phyloP scores from a whole-genome alignment of 2,113 vertebrate genomes.

The Onychostoma macrolepis region DNA sequence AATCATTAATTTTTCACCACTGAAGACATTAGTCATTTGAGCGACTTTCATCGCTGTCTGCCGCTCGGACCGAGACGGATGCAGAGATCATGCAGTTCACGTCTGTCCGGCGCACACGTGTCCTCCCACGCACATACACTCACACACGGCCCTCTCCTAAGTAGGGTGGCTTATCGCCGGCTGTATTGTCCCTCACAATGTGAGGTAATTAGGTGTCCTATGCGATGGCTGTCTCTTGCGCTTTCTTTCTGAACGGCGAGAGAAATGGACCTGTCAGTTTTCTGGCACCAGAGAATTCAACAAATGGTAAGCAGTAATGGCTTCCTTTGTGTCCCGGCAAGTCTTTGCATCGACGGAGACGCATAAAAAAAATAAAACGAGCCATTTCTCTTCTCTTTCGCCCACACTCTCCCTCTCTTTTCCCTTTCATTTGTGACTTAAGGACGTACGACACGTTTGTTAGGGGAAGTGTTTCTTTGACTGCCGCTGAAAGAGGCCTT shows the following conservation, averaged over 20 bases:
- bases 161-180: constrained; percentile 73
- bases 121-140: constrained; percentile 41
- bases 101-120: constrained; percentile 40
- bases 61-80: constrained; percentile 70
- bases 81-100: constrained; percentile 45
- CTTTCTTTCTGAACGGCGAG: constrained; percentile 60
- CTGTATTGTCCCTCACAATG: constrained; percentile 78
- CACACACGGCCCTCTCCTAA: constrained; percentile 58
- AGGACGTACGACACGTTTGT: constrained; percentile 35
- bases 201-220: constrained; percentile 80
- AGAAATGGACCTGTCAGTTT: constrained; percentile 82
- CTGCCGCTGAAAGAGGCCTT: constrained; percentile 24
- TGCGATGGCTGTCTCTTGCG: constrained; percentile 64
- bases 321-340: constrained; percentile 74
- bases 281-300: constrained; percentile 76
- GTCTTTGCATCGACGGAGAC: constrained; percentile 71
- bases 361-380: constrained; percentile 65
- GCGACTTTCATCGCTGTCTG: constrained; percentile 84
- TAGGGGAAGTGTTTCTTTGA: constrained; percentile 21
- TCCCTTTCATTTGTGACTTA: constrained; percentile 59
- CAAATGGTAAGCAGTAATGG: constrained; percentile 77
- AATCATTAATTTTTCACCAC: constrained; percentile 93
- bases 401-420: constrained; percentile 62
- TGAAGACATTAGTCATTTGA: constrained; percentile 92
- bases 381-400: constrained; percentile 43